Evolutionary conservation across 2,113 vertebrate genomes (phyloP), one percentile per base, ranked within the genome.

Genomic region (Tinamus guttatus): DNA sequence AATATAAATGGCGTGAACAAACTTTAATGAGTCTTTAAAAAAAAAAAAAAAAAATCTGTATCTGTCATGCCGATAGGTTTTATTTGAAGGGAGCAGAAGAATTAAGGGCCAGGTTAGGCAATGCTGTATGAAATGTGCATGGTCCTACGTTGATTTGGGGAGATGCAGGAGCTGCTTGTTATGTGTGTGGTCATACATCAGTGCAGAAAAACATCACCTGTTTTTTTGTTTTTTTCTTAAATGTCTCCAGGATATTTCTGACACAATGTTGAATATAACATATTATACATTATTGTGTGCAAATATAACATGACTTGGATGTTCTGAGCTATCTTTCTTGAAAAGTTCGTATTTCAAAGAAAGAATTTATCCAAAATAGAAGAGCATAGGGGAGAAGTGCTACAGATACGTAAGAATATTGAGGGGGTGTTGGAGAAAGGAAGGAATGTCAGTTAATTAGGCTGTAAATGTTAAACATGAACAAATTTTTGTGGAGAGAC

Each of bases 361-460:
- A 51, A 45, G 38, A 81, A 34, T 45, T 30, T 67, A 8, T 32
- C 54, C 7, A 3, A 34, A 22, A 6, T 11, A 16, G 34, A 13
- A 34, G 30, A 34, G 25, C 4, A 7, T 8, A 15, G 10, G 5
- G 25, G 13, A 56, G 21, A 22, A 16, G 67, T 34, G 10, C 3
- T 1, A 0, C 51, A 20, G 25, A 5, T 64, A 24, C 36, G 19
- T 9, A 0, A 3, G 49, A 38, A 40, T n/a, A 36, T 32, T 49
- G 49, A 74, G 40, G 30, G 6, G 4, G 28, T 32, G 36, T 20
- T 36, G 7, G 38, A 13, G n/a, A 41, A 88, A 25, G 13, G 27
- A 3, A 82, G 52, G 7, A 8, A 25, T 16, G 20, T 3, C n/a
- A 74, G 76, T 12, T 27, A 36, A 77, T 62, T 22, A 5, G 1